Evolutionary conservation across 37 sponge, comb jelly and placozoan genomes (phyloP), one percentile per base, ranked within the genome.

Genomic region (Lycopodina hypogea): DNA sequence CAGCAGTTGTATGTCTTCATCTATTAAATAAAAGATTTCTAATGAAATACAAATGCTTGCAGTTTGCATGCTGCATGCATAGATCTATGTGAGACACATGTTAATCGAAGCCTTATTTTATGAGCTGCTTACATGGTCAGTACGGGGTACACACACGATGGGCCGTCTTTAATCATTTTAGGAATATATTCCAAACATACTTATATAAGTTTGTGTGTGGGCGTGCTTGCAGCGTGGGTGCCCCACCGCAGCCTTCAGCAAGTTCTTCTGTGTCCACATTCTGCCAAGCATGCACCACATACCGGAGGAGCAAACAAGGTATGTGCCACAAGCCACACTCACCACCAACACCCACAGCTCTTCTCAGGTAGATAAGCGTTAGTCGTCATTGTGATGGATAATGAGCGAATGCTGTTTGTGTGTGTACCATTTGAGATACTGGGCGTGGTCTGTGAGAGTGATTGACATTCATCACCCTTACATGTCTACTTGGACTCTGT

Each of bases 241-340:
- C 17, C 48, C 45, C 35, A 75, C 78, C 26, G 12, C 62, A 14
- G 82, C 34, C 4, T 87, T 87, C 40, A 52, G 81, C 8, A 56
- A 63, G 56, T 87, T 81, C 69, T 39, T 70, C 23, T 82, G 71
- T n/a, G 22, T 32, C 30, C 42, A 72, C 17, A 71, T 87, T 34
- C 71, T 87, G 18, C 88, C 88, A 1, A 28, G 30, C 15, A 52
- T 87, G 24, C 41, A 82, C 19, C 21, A 24, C 33, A 37, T 81
- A 1, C 32, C 53, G 1, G 78, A 81, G 29, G 72, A 80, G 15
- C 79, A 86, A 38, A 66, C 65, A 0, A 65, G 66, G 66, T 65
- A 60, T 52, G 53, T 52, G 15, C 15, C 11, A 52, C 74, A 52
- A 18, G 26, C 59, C 14, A 26, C 21, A 58, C 26, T 18, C 59